Percentiles rank a stretch among this genome's conserved stretches.
Conservation (phyloP, 2,797 vertebrate genomes). For the Arnoldichthys spilopterus region DNA sequence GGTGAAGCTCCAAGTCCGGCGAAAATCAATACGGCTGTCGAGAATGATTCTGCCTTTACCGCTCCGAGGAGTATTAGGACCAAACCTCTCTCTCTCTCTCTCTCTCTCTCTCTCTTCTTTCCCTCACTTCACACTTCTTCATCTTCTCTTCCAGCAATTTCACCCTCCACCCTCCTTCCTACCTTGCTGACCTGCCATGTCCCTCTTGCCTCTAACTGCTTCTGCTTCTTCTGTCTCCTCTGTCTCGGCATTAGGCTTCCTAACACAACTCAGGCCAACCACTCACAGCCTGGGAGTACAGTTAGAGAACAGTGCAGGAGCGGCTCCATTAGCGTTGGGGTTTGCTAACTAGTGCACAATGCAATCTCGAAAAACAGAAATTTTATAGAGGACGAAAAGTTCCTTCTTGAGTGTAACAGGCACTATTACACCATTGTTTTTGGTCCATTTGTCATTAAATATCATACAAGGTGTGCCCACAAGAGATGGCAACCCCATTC, state of each 20-base stretch:
- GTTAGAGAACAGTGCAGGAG: conserved; percentile 4
- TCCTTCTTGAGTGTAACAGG: no score
- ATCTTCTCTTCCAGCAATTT: conserved; percentile 76
- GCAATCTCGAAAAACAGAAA: background rate
- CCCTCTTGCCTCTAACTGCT: conserved; percentile 62
- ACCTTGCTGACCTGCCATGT: conserved; percentile 70
- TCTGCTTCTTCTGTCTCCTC: conserved; percentile 42
- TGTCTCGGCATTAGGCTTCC: conserved; percentile 46
- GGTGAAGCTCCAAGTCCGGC: conserved; percentile 99
- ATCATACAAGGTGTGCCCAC: no score
- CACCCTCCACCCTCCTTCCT: conserved; percentile 67
- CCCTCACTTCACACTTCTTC: conserved; percentile 84
- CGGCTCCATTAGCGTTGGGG: background rate
- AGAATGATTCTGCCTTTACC: conserved; percentile 94
- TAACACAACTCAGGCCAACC: conserved; percentile 39
- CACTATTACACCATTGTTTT: no score
- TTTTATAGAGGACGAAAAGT: background rate
- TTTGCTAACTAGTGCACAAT: background rate
- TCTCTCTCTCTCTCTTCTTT: background rate
- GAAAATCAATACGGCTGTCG: conserved; percentile 99
- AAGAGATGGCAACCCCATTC: no score
- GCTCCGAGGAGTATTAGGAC: conserved; percentile 84
- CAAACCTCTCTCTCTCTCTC: conserved; percentile 83
- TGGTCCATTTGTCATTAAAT: no score
- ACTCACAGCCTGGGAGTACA: background rate